Conservation (phyloP, 1,140 invertebrate species). For the Apis dorsata region DNA sequence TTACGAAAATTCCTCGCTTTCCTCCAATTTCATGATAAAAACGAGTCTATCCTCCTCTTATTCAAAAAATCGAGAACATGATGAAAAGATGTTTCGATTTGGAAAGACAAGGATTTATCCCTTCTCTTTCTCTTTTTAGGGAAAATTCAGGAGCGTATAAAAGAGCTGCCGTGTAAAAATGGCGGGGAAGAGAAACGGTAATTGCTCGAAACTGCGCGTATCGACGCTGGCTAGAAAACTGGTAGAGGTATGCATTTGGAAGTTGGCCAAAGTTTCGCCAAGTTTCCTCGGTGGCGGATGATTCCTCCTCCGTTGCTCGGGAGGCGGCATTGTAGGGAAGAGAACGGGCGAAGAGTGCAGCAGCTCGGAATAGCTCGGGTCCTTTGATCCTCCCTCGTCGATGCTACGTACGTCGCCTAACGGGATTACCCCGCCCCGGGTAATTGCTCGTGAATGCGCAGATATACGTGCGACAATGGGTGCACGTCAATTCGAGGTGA, state of each 20-base stretch:
- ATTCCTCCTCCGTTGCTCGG: slow-evolving; percentile 21
- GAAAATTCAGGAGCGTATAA: not conserved
- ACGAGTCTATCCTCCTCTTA: no score
- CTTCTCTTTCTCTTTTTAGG: not conserved
- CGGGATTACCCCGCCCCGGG: slow-evolving; percentile 73
- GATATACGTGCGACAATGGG: slow-evolving; percentile 70
- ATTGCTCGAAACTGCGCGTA: not conserved
- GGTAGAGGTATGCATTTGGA: slow-evolving; percentile 16
- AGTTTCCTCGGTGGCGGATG: slow-evolving; percentile 12
- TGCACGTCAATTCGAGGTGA: slow-evolving; percentile 57
- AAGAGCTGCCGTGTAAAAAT: not conserved
- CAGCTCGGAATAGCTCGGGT: slow-evolving; percentile 64
- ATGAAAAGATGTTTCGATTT: not conserved
- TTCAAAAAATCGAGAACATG: no score
- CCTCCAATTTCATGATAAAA: no score
- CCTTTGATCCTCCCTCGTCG: slow-evolving; percentile 71
- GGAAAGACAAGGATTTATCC: not conserved
- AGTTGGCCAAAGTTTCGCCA: slow-evolving; percentile 48
- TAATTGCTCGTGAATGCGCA: slow-evolving; percentile 74
- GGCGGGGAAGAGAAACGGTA: not conserved
- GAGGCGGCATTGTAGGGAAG: slow-evolving; percentile 49
- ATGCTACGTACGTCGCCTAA: slow-evolving; percentile 61
- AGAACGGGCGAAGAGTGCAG: slow-evolving; percentile 61
- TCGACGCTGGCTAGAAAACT: not conserved
- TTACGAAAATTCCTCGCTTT: no score